phyloP scores from a whole-genome alignment of 1,140 invertebrate species.

The Lepidurus couesii region DNA sequence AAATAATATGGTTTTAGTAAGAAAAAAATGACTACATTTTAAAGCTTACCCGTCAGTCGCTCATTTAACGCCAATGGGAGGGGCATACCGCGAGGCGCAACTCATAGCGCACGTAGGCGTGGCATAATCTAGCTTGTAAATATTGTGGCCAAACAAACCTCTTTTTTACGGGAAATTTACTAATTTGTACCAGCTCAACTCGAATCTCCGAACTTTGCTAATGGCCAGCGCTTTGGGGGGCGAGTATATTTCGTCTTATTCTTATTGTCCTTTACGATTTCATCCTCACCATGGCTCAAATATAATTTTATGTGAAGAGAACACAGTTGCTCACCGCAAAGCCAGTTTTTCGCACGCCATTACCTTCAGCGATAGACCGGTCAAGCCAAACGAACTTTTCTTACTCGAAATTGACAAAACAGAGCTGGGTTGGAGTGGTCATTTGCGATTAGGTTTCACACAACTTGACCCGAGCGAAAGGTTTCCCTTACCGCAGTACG shows the following conservation, averaged over 20 bases:
- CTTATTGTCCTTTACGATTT: slow-evolving; percentile 52
- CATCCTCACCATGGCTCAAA: slow-evolving; percentile 85
- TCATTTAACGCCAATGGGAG: background rate
- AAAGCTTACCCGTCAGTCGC: background rate
- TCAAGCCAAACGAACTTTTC: slow-evolving; percentile 86
- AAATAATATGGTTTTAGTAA: background rate
- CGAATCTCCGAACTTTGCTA: background rate
- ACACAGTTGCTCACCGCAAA: slow-evolving; percentile 81
- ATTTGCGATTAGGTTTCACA: slow-evolving; percentile 85
- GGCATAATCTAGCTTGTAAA: background rate
- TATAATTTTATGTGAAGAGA: slow-evolving; percentile 75
- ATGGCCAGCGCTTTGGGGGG: background rate
- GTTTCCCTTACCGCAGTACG: slow-evolving; percentile 68
- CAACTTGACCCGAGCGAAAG: slow-evolving; percentile 61
- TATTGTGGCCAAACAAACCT: background rate
- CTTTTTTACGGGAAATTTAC: background rate
- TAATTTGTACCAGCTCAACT: background rate
- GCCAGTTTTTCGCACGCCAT: slow-evolving; percentile 88
- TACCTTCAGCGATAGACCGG: slow-evolving; percentile 83
- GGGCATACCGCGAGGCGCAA: no score
- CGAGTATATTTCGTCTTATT: background rate
- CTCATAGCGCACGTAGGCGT: background rate
- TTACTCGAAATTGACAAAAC: slow-evolving; percentile 90
- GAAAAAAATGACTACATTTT: background rate
- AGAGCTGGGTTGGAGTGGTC: slow-evolving; percentile 90